Evolutionary conservation across 2,797 vertebrate genomes (phyloP).

Genomic region (Liasis olivaceus): DNA sequence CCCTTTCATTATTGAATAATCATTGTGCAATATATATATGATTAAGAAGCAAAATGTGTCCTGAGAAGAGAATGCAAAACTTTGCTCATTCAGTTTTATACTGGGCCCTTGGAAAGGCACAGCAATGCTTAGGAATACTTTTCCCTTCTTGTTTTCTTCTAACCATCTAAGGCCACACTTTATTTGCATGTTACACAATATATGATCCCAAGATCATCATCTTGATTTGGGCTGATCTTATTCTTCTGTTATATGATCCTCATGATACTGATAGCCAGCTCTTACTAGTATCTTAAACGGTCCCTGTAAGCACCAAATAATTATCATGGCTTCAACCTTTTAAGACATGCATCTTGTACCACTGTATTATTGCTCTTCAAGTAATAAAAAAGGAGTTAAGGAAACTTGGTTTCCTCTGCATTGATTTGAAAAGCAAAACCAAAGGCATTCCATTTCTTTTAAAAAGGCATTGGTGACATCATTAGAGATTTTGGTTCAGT

Average conservation of each 20-base stretch:
- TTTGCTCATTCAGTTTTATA: constrained; percentile 53
- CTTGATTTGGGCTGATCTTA: constrained; percentile 53
- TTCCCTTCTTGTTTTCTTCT: constrained; percentile 32
- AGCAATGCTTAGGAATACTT: constrained; percentile 58
- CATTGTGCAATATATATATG: constrained; percentile 69
- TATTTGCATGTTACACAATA: constrained; percentile 60
- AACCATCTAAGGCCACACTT: constrained; percentile 76
- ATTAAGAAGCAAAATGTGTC: constrained; percentile 65
- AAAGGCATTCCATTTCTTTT: background rate
- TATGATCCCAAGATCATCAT: constrained; percentile 33
- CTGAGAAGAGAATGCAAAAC: constrained; percentile 54
- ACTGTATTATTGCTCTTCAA: constrained; percentile 48
- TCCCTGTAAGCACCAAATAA: constrained; percentile 47
- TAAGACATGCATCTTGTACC: constrained; percentile 59
- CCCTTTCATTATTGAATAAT: constrained; percentile 64
- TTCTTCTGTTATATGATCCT: constrained; percentile 37
- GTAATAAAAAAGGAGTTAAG: constrained; percentile 44
- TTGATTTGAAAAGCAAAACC: background rate
- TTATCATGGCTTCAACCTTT: constrained; percentile 45
- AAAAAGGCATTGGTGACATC: constrained; percentile 42
- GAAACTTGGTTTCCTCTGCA: constrained; percentile 50
- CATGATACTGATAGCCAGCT: constrained; percentile 17
- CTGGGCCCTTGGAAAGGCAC: constrained; percentile 43
- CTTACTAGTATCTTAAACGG: constrained; percentile 29
- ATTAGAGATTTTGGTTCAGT: constrained; percentile 54